Conservation (phyloP, 2,113 vertebrate species). For the Tragelaphus imberbis region DNA sequence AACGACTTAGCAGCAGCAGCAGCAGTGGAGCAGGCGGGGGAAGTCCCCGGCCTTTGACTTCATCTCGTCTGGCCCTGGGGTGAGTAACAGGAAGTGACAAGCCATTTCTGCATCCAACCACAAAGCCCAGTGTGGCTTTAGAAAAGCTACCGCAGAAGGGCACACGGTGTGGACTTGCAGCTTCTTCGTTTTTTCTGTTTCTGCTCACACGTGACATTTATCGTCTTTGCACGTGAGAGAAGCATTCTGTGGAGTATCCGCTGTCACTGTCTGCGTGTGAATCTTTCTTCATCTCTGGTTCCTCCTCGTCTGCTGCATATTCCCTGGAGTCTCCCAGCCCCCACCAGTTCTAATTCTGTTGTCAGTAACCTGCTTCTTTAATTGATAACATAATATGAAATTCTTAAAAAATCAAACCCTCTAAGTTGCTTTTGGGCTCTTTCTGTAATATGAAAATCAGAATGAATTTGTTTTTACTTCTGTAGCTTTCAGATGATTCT, state of each 20-base stretch:
- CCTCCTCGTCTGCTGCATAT: not conserved
- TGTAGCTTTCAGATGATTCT: not conserved
- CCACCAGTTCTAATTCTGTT: not conserved
- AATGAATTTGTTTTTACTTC: not conserved
- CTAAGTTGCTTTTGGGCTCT: not conserved
- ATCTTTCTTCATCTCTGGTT: not conserved
- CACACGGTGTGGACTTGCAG: not conserved
- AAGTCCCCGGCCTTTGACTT: not conserved
- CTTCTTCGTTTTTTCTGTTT: not conserved
- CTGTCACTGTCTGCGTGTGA: rapidly evolving
- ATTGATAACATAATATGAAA: not conserved
- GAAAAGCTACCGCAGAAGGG: not conserved
- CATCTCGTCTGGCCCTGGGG: not conserved
- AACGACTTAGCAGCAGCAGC: too few relatives aligned
- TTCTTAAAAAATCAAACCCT: not conserved
- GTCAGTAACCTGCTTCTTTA: not conserved
- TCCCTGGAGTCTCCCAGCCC: too few relatives aligned
- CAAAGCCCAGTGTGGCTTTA: not conserved
- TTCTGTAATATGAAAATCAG: not conserved
- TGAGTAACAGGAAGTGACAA: not conserved
- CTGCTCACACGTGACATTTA: not conserved
- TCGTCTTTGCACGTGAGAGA: not conserved
- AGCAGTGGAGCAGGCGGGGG: not conserved
- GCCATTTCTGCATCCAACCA: not conserved
- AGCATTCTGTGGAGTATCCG: rapidly evolving